Percentiles rank a stretch among this genome's conserved stretches.
These are phyloP conservation scores for Choloepus hoffmanni DNA, from an alignment of 2,113 vertebrate genomes.

Conservation along the genomic window DNA sequence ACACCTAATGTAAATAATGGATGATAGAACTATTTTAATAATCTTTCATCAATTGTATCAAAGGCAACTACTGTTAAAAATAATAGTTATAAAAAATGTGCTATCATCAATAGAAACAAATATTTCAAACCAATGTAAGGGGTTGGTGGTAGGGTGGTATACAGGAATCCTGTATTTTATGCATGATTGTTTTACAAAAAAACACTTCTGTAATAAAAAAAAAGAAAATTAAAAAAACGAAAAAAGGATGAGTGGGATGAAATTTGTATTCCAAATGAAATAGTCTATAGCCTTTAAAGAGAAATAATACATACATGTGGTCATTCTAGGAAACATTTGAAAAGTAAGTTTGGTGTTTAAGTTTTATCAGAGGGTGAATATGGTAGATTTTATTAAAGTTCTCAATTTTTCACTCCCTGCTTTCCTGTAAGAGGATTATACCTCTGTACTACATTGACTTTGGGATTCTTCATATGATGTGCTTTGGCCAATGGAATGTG, in stretches of 20 bases:
- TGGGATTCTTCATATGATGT: background rate
- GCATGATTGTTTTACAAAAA: too few relatives aligned
- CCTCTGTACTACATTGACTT: background rate
- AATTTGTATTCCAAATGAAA: conserved; percentile 41
- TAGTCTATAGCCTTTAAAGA: background rate
- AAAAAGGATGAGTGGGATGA: conserved; percentile 11
- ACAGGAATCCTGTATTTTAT: too few relatives aligned
- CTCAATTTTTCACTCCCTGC: conserved; percentile 7
- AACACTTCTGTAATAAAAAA: too few relatives aligned
- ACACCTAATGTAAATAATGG: too few relatives aligned
- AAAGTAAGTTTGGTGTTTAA: conserved; percentile 32
- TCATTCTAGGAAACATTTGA: conserved; percentile 26
- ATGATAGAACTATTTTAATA: too few relatives aligned
- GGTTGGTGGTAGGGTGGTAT: too few relatives aligned
- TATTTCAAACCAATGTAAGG: too few relatives aligned
- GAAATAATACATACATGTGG: background rate
- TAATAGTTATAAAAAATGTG: too few relatives aligned
- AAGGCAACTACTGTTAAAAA: too few relatives aligned
- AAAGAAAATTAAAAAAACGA: too few relatives aligned
- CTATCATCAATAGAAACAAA: too few relatives aligned
- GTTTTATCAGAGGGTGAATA: conserved; percentile 8
- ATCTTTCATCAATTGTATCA: too few relatives aligned
- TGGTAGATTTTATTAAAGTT: conserved; percentile 19
- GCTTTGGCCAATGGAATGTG: conserved; percentile 7
- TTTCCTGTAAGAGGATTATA: background rate